Evolutionary conservation across 1,140 invertebrate genomes (phyloP).

Genomic region (Drosophila biarmipes): DNA sequence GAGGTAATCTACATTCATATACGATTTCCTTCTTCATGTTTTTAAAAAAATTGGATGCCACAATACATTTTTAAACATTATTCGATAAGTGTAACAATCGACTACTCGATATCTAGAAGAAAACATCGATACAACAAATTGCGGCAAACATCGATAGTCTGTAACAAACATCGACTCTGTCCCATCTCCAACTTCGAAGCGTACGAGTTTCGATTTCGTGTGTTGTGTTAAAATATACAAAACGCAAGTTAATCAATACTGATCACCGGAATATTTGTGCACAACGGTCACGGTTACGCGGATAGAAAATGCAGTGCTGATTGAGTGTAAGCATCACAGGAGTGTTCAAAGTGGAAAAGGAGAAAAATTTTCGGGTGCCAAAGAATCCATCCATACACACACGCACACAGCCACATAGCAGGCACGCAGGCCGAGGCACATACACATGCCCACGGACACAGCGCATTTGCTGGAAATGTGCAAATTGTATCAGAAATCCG

Average conservation of each 20-base stretch:
- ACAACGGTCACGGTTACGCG: slow-evolving; percentile 16
- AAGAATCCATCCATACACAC: slow-evolving; percentile 52
- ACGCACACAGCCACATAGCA: slow-evolving; percentile 35
- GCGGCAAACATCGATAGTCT: not conserved
- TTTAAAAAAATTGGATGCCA: too few relatives aligned
- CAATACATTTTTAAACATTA: too few relatives aligned
- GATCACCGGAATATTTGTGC: slow-evolving; percentile 21
- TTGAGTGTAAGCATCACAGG: slow-evolving; percentile 31
- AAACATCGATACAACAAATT: not conserved
- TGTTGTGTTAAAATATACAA: slow-evolving; percentile 40
- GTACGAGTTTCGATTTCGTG: slow-evolving; percentile 35
- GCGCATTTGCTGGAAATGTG: slow-evolving; percentile 70
- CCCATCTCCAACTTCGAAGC: slow-evolving; percentile 15
- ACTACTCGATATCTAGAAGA: not conserved
- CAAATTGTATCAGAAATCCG: slow-evolving; percentile 66
- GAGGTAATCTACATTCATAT: too few relatives aligned
- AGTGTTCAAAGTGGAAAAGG: slow-evolving; percentile 34
- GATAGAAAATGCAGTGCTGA: slow-evolving; percentile 36
- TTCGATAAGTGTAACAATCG: not conserved
- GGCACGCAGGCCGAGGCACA: slow-evolving; percentile 32
- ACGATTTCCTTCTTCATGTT: too few relatives aligned
- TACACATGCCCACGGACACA: slow-evolving; percentile 42
- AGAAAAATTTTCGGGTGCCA: slow-evolving; percentile 62
- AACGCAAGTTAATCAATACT: slow-evolving; percentile 55
- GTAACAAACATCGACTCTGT: not conserved